Evolutionary conservation across 2,113 vertebrate genomes (phyloP).

Genomic region (Solea senegalensis): DNA sequence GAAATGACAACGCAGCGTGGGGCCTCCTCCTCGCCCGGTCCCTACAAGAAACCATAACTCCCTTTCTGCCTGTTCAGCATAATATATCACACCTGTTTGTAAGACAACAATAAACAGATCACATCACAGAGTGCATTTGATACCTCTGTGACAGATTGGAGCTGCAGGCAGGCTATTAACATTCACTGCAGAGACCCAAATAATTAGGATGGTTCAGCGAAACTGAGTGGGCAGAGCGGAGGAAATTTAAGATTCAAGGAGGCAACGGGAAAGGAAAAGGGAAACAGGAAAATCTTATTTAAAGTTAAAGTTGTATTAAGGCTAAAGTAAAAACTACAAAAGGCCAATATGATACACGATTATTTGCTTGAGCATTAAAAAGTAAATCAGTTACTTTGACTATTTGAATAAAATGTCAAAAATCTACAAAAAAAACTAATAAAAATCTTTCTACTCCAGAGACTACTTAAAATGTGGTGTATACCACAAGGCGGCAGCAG

Average conservation of each 20-base stretch:
- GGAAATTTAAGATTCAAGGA: neutral
- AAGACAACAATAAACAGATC: constrained; percentile 69
- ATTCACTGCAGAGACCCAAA: constrained; percentile 46
- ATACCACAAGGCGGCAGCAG: no score
- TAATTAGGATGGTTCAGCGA: constrained; percentile 42
- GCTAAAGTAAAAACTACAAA: neutral
- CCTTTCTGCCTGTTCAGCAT: constrained; percentile 70
- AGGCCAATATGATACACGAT: no score
- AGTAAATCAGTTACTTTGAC: no score
- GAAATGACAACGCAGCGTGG: constrained; percentile 58
- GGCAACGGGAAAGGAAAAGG: constrained; percentile 26
- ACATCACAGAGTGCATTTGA: constrained; percentile 39
- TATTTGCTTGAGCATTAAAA: no score
- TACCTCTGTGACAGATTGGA: constrained; percentile 55
- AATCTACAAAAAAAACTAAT: no score
- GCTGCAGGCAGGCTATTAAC: constrained; percentile 44
- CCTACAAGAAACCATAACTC: constrained; percentile 64
- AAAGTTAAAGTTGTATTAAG: neutral
- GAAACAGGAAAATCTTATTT: neutral
- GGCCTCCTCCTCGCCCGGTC: constrained; percentile 21
- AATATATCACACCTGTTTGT: constrained; percentile 61
- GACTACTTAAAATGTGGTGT: no score
- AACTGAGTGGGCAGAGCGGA: constrained; percentile 25
- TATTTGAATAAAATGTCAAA: no score
- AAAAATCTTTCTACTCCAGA: no score